Evolutionary conservation across 2,113 vertebrate species (phyloP), one percentile per base, ranked within the genome.

Genomic region (Micronycteris hirsuta): DNA sequence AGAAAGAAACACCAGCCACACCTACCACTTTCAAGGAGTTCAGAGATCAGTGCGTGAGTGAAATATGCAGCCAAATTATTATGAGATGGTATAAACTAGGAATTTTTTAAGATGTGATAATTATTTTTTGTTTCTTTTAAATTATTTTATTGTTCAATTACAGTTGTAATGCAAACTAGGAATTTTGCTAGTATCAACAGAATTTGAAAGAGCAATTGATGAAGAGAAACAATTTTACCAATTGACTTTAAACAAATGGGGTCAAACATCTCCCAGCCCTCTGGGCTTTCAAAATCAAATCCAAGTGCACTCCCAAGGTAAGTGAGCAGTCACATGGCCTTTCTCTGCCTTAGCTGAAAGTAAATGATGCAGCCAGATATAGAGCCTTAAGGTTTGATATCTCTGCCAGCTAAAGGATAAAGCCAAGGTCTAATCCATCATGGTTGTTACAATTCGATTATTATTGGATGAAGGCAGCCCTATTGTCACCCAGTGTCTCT

Each of bases 251-350:
- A 89, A 41, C 9, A 89, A 82, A 78, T 1, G 22, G 17, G 31
- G 47, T 36, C 78, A 87, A 67, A 52, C 6, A 81, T 85, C 45
- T 89, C 63, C 54, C 31, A 74, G 19, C 58, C 8, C 47, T 78
- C 45, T 97, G 52, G 84, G 41, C 58, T 82, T 93, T 90, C 43
- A 68, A 84, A 76, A 65, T 70, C 49, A 90, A 92, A 89, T 87
- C 31, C 49, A 95, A 70, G 63, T 43, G 8, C 28, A 47, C 81
- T 22, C 31, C 41, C 15, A 74, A 52, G 14, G 56, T 88, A 70
- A 82, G 4, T n/a, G 3, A 54, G n/a, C 31, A 80, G 22, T 41
- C 28, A 11, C 7, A 5, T 61, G 36, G 26, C 49, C 71, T 86
- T 84, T 63, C 33, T 68, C 33, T 74, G 63, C 36, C 10, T 81